A percentile compares a stretch with the other conserved stretches of the same genome.
Evolutionary conservation across 2,113 vertebrate genomes (phyloP).

Genomic region (Jaculus jaculus): DNA sequence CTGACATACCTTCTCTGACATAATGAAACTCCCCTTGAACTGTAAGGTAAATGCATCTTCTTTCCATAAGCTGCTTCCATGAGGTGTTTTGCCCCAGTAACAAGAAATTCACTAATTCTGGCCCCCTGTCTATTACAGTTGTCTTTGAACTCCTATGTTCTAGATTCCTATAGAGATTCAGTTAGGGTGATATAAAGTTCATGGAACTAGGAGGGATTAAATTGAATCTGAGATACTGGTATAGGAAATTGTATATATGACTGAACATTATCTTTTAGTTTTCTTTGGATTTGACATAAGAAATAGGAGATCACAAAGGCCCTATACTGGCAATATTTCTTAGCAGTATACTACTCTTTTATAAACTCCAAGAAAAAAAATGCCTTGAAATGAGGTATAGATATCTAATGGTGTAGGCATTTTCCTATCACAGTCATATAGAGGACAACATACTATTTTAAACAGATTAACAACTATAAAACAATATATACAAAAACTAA

Average conservation of each 20-base stretch:
- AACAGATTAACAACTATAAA: not conserved
- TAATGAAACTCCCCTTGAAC: too few relatives aligned
- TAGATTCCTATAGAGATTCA: constrained; percentile 23
- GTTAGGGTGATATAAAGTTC: not conserved
- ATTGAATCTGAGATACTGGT: not conserved
- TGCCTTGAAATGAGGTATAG: not conserved
- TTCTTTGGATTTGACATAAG: not conserved
- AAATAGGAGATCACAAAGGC: not conserved
- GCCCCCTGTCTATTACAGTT: not conserved
- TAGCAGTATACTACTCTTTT: not conserved
- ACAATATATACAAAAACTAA: not conserved
- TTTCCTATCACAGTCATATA: not conserved
- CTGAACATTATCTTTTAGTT: not conserved
- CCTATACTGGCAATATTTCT: not conserved
- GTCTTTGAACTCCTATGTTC: not conserved
- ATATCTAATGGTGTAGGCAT: not conserved
- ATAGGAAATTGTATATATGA: not conserved
- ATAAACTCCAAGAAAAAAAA: not conserved
- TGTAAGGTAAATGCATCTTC: too few relatives aligned
- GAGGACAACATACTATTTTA: not conserved
- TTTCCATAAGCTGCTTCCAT: too few relatives aligned
- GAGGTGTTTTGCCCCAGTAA: too few relatives aligned
- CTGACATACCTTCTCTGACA: too few relatives aligned
- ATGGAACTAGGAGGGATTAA: not conserved
- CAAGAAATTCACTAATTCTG: too few relatives aligned